These are phyloP conservation scores for Rhabdornis inornatus DNA, from an alignment of 2,113 vertebrate genomes.

Conservation along the genomic window DNA sequence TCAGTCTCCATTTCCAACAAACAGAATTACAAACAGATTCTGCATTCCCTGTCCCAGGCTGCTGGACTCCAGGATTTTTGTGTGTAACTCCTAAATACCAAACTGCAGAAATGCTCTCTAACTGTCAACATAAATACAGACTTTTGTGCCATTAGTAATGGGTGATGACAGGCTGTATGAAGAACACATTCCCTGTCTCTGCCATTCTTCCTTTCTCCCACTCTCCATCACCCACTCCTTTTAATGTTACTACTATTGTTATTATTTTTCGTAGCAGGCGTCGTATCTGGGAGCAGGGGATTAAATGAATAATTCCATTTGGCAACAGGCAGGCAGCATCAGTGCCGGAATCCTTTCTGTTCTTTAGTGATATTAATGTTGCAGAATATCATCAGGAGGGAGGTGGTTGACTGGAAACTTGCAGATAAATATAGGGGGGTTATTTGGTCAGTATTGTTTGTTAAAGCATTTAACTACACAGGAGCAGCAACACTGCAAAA, in stretches of 20 bases:
- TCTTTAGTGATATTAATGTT: neutral
- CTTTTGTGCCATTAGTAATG: neutral
- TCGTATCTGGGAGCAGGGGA: neutral
- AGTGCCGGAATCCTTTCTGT: neutral
- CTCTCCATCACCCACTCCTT: neutral
- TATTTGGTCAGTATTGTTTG: neutral
- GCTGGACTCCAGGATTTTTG: neutral
- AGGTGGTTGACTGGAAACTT: neutral
- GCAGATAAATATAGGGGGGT: neutral
- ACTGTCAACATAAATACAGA: slow-evolving; percentile 18
- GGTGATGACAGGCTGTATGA: neutral
- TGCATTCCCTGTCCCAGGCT: neutral
- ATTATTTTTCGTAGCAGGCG: neutral
- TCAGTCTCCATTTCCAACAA: neutral
- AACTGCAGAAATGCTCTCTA: neutral
- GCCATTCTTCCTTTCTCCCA: neutral
- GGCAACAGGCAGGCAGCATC: neutral
- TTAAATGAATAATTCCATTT: slow-evolving; percentile 9
- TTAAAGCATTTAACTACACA: neutral
- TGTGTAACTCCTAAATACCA: neutral
- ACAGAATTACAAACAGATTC: neutral
- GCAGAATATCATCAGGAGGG: neutral
- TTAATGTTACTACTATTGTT: neutral
- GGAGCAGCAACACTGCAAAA: slow-evolving; percentile 30
- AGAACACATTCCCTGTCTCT: neutral